Evolutionary conservation across 2,888 invertebrate genomes (phyloP).

Genomic region (Pachliopta kotzebuea): DNA sequence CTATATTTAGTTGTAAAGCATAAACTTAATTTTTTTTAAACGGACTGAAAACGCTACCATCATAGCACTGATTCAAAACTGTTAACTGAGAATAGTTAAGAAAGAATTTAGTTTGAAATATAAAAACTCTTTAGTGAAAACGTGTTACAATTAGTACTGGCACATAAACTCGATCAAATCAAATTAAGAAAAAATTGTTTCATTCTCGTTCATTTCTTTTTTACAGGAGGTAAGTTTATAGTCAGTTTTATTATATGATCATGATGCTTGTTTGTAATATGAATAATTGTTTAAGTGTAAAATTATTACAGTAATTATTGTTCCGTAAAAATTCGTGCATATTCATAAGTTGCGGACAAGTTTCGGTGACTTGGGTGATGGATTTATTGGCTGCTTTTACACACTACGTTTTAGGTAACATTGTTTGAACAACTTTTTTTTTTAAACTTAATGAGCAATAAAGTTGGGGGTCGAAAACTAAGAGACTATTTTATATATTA

Average conservation of each 20-base stretch:
- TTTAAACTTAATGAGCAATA: background rate
- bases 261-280: background rate
- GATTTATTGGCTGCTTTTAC: constrained; percentile 4
- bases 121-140: background rate
- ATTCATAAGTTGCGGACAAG: constrained; percentile 13
- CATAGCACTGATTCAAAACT: background rate
- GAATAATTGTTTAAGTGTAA: constrained; percentile 5
- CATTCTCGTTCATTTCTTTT: too few relatives aligned
- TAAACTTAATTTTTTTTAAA: background rate
- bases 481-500: too few relatives aligned
- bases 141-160: background rate
- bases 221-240: background rate
- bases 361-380: constrained; percentile 1
- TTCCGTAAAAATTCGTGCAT: constrained; percentile 9
- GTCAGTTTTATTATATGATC: constrained; percentile 3
- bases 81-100: background rate
- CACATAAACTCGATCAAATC: background rate
- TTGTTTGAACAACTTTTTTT: background rate
- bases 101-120: background rate
- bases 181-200: too few relatives aligned
- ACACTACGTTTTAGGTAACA: background rate
- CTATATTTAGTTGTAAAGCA: constrained; percentile 1
- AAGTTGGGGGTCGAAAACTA: too few relatives aligned
- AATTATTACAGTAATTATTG: constrained; percentile 2
- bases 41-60: background rate